These are phyloP conservation scores for Lymantria monacha DNA, from an alignment of 2,888 invertebrate species.

Conservation along the genomic window DNA sequence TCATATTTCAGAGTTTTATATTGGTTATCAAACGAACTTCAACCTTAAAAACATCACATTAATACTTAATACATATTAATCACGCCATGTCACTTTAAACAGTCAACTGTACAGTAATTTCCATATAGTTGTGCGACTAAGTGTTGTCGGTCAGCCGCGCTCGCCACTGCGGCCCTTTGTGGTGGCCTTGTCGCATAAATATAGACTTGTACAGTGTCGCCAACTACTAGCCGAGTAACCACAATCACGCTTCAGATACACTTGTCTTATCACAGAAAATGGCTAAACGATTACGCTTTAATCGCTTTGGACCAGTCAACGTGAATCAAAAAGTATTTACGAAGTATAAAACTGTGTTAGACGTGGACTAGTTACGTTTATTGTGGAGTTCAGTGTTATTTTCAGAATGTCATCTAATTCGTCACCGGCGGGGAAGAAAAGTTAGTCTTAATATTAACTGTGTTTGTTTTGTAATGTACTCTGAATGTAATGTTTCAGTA, in stretches of 20 bases:
- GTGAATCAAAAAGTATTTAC: constrained; percentile 59
- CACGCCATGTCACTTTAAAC: too few species aligned
- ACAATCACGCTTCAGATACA: constrained; percentile 50
- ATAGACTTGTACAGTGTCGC: constrained; percentile 65
- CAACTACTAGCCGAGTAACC: constrained; percentile 52
- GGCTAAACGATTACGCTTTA: constrained; percentile 69
- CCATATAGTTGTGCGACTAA: constrained; percentile 31
- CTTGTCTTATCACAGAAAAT: constrained; percentile 77
- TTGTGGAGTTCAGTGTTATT: constrained; percentile 50
- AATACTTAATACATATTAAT: too few species aligned
- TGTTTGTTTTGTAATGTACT: constrained; percentile 20
- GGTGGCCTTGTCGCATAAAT: constrained; percentile 71
- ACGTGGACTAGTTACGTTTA: constrained; percentile 53
- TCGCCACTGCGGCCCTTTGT: constrained; percentile 56
- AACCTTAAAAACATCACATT: too few species aligned
- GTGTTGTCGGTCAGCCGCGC: constrained; percentile 45
- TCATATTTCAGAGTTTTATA: too few species aligned
- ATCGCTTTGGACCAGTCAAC: constrained; percentile 55
- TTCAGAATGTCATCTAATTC: constrained; percentile 71
- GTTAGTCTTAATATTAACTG: constrained; percentile 66
- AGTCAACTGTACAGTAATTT: background rate
- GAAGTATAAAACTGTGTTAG: constrained; percentile 58
- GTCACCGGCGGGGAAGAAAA: constrained; percentile 63
- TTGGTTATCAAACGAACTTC: too few species aligned
- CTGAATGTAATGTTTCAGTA: constrained; percentile 9